Conservation (phyloP, 92 coral and sea anemone species). For the Porites lobata region DNA sequence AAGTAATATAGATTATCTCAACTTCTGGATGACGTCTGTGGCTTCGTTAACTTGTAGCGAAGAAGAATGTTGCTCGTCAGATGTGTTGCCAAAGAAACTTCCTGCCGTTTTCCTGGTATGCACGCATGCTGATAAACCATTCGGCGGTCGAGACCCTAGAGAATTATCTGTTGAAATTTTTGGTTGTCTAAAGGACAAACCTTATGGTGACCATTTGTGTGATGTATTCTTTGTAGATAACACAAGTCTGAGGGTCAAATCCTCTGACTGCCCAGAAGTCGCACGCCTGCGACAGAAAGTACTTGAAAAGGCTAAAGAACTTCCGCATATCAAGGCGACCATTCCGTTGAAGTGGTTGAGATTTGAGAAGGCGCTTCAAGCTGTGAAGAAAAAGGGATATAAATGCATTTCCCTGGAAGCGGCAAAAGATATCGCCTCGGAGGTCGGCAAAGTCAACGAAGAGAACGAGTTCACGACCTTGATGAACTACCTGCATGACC, state of each 20-base stretch:
- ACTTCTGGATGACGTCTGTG: constrained; percentile 3
- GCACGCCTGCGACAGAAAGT: constrained; percentile 26
- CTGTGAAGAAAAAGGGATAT: neutral
- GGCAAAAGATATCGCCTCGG: constrained; percentile 21
- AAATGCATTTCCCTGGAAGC: constrained; percentile 13
- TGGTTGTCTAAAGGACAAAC: no score
- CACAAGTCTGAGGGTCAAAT: constrained; percentile 18
- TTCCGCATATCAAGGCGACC: neutral
- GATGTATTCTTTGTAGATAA: neutral
- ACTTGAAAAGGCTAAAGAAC: neutral
- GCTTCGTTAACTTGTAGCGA: neutral
- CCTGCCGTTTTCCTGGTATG: no score
- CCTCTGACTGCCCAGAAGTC: constrained; percentile 7
- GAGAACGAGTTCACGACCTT: constrained; percentile 41
- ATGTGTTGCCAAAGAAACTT: neutral
- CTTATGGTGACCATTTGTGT: no score
- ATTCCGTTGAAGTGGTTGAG: neutral
- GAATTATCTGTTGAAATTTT: no score
- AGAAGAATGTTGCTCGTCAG: neutral
- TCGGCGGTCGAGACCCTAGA: no score
- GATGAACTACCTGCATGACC: constrained; percentile 65
- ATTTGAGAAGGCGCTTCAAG: constrained; percentile 9
- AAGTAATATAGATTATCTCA: neutral
- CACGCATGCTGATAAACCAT: no score
- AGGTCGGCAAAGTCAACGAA: neutral